Conservation (phyloP, 2,113 vertebrate genomes). For the Monopterus albus region DNA sequence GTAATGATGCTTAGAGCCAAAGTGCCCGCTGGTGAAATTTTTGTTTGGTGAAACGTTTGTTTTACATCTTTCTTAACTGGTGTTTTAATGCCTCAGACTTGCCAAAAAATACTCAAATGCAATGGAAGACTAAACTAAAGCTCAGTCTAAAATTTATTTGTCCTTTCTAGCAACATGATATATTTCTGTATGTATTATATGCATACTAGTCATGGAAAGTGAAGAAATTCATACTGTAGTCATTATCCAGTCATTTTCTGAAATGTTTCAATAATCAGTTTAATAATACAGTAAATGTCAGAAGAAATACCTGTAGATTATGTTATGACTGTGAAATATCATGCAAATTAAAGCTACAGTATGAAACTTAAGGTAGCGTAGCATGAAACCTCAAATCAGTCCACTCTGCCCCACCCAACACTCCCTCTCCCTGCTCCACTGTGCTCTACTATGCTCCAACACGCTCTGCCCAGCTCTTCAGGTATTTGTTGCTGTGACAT, state of each 20-base stretch:
- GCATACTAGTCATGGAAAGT: neutral
- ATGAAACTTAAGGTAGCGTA: no score
- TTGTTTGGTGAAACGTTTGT: neutral
- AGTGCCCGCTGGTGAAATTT: conserved; percentile 14
- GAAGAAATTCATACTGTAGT: no score
- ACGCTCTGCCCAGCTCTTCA: no score
- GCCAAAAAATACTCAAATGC: neutral
- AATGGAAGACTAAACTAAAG: no score
- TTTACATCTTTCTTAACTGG: neutral
- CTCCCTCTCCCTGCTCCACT: no score
- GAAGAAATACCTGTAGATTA: neutral
- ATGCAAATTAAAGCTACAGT: no score
- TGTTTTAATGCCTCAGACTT: neutral
- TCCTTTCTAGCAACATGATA: neutral
- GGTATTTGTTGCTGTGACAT: no score
- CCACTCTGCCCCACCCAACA: no score
- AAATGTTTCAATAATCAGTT: neutral
- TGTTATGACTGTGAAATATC: neutral
- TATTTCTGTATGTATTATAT: neutral
- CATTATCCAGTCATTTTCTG: no score
- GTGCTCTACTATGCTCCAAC: no score
- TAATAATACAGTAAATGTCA: neutral
- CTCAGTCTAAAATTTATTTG: no score
- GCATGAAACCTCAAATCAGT: no score
- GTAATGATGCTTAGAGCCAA: conserved; percentile 8